Evolutionary conservation across 23 tunicate species (phyloP).

Genomic region (Aplidium turbinatum): DNA sequence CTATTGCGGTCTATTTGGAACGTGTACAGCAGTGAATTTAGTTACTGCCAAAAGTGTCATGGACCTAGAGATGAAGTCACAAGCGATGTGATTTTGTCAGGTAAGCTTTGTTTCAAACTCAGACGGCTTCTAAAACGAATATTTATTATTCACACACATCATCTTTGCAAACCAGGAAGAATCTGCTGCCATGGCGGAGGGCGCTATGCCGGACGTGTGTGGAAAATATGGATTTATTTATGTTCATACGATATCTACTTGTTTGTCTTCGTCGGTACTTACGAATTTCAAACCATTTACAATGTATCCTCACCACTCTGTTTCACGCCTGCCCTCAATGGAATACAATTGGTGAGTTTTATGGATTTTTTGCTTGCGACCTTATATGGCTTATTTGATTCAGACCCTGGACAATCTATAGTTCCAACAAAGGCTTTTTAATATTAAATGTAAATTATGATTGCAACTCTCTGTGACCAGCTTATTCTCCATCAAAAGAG

Average conservation of each 20-base stretch:
- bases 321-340: conserved; percentile 61
- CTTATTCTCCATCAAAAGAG: no score
- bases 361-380: background rate
- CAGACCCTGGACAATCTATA: background rate
- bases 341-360: conserved; percentile 60
- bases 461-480: no score
- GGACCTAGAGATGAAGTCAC: no score
- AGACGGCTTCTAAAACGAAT: no score
- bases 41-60: conserved; percentile 52
- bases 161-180: conserved; percentile 22
- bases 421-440: no score
- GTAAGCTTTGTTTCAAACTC: no score
- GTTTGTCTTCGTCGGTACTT: conserved; percentile 41
- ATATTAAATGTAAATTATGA: no score
- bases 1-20: conserved; percentile 61
- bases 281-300: conserved; percentile 52
- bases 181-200: conserved; percentile 76
- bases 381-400: background rate
- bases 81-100: no score
- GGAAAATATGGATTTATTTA: conserved; percentile 80
- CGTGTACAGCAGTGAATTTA: conserved; percentile 65
- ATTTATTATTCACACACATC: background rate
- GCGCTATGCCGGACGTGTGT: conserved; percentile 46
- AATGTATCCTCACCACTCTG: conserved; percentile 78
- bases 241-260: conserved; percentile 44